These are phyloP conservation scores for Cheilosia variabilis DNA, from an alignment of 2,888 invertebrate genomes.

Conservation along the genomic window DNA sequence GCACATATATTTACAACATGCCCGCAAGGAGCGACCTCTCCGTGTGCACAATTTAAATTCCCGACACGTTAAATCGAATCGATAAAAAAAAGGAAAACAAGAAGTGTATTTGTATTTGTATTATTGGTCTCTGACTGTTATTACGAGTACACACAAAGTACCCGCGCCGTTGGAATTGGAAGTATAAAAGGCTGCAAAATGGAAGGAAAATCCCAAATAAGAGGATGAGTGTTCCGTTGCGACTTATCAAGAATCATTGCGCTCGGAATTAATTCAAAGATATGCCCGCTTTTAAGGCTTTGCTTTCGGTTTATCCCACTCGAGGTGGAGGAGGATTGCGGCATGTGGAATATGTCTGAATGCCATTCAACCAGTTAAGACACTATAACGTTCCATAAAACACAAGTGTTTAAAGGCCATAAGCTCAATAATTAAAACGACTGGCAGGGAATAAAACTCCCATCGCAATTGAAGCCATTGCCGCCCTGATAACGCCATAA, in stretches of 20 bases:
- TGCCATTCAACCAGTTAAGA: too few species aligned
- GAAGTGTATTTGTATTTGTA: not conserved
- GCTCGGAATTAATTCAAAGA: too few species aligned
- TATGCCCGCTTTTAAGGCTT: too few species aligned
- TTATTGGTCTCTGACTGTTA: conserved; percentile 3
- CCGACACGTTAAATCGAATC: conserved; percentile 4
- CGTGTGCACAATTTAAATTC: conserved; percentile 2
- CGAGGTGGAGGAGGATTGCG: not conserved
- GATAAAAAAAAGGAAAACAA: not conserved
- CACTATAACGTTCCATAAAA: too few species aligned
- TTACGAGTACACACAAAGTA: not conserved
- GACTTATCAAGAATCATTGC: too few species aligned
- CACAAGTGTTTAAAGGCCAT: too few species aligned
- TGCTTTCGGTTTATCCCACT: too few species aligned
- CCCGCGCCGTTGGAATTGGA: not conserved
- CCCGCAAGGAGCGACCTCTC: not conserved
- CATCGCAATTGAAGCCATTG: too few species aligned
- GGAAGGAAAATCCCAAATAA: too few species aligned
- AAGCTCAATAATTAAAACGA: too few species aligned
- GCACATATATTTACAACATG: conserved; percentile 4
- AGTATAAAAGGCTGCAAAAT: not conserved
- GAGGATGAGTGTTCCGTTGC: too few species aligned
- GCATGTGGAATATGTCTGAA: not conserved
- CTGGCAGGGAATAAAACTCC: not conserved
- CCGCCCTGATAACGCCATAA: not conserved